Evolutionary conservation across 2,797 vertebrate genomes (phyloP), one percentile per base, ranked within the genome.

Genomic region (Phoeniculus purpureus): DNA sequence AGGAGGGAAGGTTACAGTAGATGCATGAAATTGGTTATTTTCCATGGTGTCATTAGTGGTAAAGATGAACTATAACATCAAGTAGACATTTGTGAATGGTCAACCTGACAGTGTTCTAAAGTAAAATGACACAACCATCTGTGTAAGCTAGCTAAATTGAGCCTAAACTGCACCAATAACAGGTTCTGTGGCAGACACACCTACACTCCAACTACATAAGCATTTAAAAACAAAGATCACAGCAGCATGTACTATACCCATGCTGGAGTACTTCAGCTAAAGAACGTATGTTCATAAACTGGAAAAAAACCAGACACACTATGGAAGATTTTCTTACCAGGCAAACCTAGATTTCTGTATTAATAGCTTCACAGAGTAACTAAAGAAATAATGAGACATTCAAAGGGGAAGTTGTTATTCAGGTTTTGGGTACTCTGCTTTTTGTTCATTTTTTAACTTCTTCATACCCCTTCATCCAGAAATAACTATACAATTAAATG

Each of bases 1-100:
- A 84, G 10, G 21, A 84, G 10, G 21, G 45, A 64, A 71, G 20
- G 40, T 89, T 87, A 56, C 95, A 92, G 54, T 25, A 76, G 59
- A 76, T 59, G 73, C 7, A 55, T 26, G 40, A 85, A 94, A 85
- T 78, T 81, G 25, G 68, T 52, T 75, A 66, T 47, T 85, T 91
- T 92, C 61, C 31, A 71, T 7, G 16, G 31, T 58, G 47, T 61
- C 20, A 73, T 86, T 80, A 93, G 78, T 55, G 61, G 64, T 81
- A 87, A 73, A 43, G 59, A 85, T 56, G 59, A 87, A 89, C 79
- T 70, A 23, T 91, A 95, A 66, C 32, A 74, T 76, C 55, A 89
- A 26, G 29, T 23, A 89, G 73, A 72, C 79, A 90, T 76, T 70
- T 79, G 47, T 81, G 68, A 86, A 84, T 0, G 15, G 79, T 82